phyloP scores from a whole-genome alignment of 1,140 invertebrate species.

The Lordiphosa mommai region DNA sequence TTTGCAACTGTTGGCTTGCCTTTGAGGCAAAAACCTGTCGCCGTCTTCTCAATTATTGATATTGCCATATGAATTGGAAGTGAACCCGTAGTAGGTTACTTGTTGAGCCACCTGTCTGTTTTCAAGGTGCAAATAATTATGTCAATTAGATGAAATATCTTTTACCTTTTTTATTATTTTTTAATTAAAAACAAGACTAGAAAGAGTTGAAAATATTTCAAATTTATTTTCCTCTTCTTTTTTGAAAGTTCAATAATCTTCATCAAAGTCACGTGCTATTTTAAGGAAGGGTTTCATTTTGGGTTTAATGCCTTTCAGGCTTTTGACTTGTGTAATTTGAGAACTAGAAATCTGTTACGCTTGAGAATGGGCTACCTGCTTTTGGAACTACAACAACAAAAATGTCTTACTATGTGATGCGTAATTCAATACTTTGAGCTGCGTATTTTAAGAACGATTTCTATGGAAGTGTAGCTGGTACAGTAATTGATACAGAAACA shows the following conservation, averaged over 20 bases:
- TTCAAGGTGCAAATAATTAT: constrained; percentile 53
- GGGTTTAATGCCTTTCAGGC: not conserved
- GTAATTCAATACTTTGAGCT: not conserved
- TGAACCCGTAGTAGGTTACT: constrained; percentile 18
- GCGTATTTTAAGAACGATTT: not conserved
- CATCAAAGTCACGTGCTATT: constrained; percentile 36
- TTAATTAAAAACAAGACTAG: not conserved
- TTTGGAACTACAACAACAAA: not conserved
- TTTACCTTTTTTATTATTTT: too few species aligned
- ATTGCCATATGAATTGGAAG: constrained; percentile 31
- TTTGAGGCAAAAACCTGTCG: constrained; percentile 49
- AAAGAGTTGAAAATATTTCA: not conserved
- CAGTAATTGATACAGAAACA: not conserved
- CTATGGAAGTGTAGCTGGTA: not conserved
- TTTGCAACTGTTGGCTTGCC: constrained; percentile 62
- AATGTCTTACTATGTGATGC: not conserved
- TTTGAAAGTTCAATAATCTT: constrained; percentile 18
- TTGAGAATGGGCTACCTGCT: not conserved
- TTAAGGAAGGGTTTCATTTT: not conserved
- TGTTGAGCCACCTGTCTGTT: constrained; percentile 15
- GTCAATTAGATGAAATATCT: constrained; percentile 25
- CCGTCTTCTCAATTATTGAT: constrained; percentile 53
- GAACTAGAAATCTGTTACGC: not conserved
- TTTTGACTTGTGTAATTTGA: constrained; percentile 1
- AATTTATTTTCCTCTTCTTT: constrained; percentile 10